These are phyloP conservation scores for Dendronephthya gigantea DNA, from an alignment of 64 coral and sea anemone genomes.

Conservation along the genomic window DNA sequence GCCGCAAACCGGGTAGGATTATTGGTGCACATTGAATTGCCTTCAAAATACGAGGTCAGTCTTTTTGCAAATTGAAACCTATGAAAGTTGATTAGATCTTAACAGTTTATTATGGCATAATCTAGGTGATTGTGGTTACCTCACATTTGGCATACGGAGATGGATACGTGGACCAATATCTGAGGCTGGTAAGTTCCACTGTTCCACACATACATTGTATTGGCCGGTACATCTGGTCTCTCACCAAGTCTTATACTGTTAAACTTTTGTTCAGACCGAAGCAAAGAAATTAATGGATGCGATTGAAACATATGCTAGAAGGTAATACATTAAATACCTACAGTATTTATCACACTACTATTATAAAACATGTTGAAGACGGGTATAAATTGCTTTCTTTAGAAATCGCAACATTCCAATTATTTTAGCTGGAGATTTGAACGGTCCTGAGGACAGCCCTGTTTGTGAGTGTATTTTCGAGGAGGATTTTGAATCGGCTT, in stretches of 20 bases:
- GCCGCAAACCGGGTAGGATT: conserved; percentile 44
- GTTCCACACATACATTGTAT: too few species aligned
- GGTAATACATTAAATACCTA: too few species aligned
- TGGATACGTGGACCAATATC: conserved; percentile 42
- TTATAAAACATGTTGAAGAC: too few species aligned
- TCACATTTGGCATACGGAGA: conserved; percentile 62
- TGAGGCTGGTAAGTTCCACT: conserved; percentile 36
- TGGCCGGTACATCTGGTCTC: background rate
- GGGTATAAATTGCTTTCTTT: too few species aligned
- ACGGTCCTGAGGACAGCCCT: conserved; percentile 55
- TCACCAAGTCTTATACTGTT: background rate
- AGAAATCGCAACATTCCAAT: conserved; percentile 38
- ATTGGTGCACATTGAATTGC: conserved; percentile 43
- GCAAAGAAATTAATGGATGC: conserved; percentile 53
- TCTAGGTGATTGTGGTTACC: conserved; percentile 53
- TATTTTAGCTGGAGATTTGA: conserved; percentile 81
- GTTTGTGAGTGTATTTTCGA: conserved; percentile 60
- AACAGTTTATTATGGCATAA: background rate
- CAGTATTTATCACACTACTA: too few species aligned
- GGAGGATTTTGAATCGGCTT: conserved; percentile 64
- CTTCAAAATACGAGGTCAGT: conserved; percentile 38
- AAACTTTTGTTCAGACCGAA: conserved; percentile 27
- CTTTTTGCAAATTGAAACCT: background rate
- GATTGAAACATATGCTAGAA: conserved; percentile 52
- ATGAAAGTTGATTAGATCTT: background rate